These are phyloP conservation scores for Drosophila triauraria DNA, from an alignment of 1,140 invertebrate genomes.

Conservation along the genomic window DNA sequence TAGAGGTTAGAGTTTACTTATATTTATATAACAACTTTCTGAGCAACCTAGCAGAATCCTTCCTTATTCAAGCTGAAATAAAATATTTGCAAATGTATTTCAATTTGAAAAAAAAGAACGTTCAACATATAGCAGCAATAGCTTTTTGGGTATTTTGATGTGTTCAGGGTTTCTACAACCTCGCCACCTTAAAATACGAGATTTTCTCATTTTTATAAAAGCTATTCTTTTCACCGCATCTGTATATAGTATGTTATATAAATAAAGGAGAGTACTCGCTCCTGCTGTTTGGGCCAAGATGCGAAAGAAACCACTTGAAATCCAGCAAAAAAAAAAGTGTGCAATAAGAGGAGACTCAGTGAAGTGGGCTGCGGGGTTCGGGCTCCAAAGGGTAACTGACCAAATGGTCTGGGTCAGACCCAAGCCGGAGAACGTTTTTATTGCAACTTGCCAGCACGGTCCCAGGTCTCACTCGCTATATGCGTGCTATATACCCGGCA, in stretches of 20 bases:
- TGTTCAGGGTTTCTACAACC: too few relatives aligned
- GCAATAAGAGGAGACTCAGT: conserved; percentile 10
- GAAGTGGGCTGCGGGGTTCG: neutral
- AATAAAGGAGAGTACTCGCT: conserved; percentile 44
- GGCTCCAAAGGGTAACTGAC: conserved; percentile 30
- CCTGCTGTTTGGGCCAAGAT: conserved; percentile 42
- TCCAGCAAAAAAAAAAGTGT: conserved; percentile 57
- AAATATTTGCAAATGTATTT: too few relatives aligned
- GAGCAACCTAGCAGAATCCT: too few relatives aligned
- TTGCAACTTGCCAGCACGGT: conserved; percentile 43
- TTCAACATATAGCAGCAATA: too few relatives aligned
- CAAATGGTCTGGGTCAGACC: conserved; percentile 47
- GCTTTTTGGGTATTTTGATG: too few relatives aligned
- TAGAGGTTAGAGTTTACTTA: too few relatives aligned
- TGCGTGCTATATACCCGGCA: conserved; percentile 60
- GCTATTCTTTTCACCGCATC: neutral
- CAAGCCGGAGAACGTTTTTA: conserved; percentile 60
- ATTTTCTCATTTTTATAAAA: neutral
- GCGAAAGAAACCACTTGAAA: conserved; percentile 61
- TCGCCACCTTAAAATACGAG: too few relatives aligned
- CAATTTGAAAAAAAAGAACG: too few relatives aligned
- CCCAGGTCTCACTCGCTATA: conserved; percentile 15
- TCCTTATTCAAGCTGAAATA: too few relatives aligned
- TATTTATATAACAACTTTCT: too few relatives aligned
- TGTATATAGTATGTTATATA: conserved; percentile 31